phyloP scores from a whole-genome alignment of 2,113 vertebrate genomes.

The Noturus placidus region DNA sequence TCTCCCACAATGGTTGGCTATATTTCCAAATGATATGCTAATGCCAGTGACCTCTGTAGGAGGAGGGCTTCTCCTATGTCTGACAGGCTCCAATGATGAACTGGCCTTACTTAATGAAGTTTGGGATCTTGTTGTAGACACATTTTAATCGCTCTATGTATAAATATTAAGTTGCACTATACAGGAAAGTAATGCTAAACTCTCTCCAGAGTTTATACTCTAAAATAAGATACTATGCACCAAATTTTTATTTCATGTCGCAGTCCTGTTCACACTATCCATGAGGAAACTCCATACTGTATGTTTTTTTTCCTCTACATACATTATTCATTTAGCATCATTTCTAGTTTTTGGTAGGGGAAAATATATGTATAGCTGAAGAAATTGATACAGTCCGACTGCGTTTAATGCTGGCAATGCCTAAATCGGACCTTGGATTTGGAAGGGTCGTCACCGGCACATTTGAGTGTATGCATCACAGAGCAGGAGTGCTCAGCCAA shows the following conservation, averaged over 20 bases:
- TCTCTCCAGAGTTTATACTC: not conserved
- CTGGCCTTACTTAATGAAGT: conserved; percentile 49
- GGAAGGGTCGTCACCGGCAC: conserved; percentile 74
- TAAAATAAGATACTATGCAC: conserved; percentile 4
- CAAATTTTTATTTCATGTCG: conserved; percentile 7
- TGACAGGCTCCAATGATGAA: conserved; percentile 59
- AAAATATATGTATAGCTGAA: conserved; percentile 44
- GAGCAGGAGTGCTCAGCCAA: conserved; percentile 78
- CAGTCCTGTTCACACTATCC: conserved; percentile 7
- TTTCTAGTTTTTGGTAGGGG: conserved; percentile 42
- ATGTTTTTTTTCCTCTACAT: conserved; percentile 42
- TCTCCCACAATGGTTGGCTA: conserved; percentile 66
- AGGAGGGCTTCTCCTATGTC: conserved; percentile 65
- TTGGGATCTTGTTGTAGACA: not conserved
- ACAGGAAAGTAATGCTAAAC: not conserved
- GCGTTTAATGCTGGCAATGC: conserved; percentile 65
- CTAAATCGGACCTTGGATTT: conserved; percentile 73
- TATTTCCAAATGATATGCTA: conserved; percentile 76
- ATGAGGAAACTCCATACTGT: conserved; percentile 10
- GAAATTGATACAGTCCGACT: conserved; percentile 49
- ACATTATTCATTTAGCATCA: conserved; percentile 46
- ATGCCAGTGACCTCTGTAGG: conserved; percentile 72
- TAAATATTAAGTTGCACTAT: not conserved
- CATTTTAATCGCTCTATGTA: not conserved
- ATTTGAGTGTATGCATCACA: conserved; percentile 77